Conservation (phyloP, 2,888 invertebrate genomes). For the Athetis lepigone region DNA sequence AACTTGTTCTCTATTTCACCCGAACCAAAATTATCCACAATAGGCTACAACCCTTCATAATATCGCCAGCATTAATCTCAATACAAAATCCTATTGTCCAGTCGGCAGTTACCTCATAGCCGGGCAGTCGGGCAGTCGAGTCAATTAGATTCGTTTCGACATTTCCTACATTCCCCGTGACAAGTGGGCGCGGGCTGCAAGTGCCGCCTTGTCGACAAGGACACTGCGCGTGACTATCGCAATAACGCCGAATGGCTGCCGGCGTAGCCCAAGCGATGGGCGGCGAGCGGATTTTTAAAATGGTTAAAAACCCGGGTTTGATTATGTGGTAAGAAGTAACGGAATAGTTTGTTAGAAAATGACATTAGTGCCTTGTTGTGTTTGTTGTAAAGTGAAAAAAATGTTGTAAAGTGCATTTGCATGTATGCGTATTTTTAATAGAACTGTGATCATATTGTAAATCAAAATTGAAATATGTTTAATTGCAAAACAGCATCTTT, state of each 20-base stretch:
- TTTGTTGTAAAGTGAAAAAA: too few relatives aligned
- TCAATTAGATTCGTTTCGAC: conserved; percentile 60
- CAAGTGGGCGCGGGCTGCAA: conserved; percentile 76
- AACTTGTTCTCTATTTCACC: not conserved
- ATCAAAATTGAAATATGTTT: too few relatives aligned
- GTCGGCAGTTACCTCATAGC: conserved; percentile 40
- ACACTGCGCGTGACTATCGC: conserved; percentile 76
- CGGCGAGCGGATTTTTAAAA: not conserved
- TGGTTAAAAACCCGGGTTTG: too few relatives aligned
- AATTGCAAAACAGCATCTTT: too few relatives aligned
- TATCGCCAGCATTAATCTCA: conserved; percentile 30
- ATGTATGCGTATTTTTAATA: too few relatives aligned
- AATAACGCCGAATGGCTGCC: conserved; percentile 55
- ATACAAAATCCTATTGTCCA: conserved; percentile 47
- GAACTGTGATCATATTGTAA: too few relatives aligned
- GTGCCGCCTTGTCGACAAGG: conserved; percentile 66
- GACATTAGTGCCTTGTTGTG: too few relatives aligned
- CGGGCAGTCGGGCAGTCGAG: conserved; percentile 5
- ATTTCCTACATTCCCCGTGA: conserved; percentile 67
- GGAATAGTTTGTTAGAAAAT: too few relatives aligned
- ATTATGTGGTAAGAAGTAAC: too few relatives aligned
- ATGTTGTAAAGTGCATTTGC: too few relatives aligned
- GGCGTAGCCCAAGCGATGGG: conserved; percentile 9
- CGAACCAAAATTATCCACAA: conserved; percentile 6
- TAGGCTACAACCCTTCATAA: conserved; percentile 5